These are phyloP conservation scores for Prorops nasuta DNA, from an alignment of 1,140 invertebrate genomes.

Conservation along the genomic window DNA sequence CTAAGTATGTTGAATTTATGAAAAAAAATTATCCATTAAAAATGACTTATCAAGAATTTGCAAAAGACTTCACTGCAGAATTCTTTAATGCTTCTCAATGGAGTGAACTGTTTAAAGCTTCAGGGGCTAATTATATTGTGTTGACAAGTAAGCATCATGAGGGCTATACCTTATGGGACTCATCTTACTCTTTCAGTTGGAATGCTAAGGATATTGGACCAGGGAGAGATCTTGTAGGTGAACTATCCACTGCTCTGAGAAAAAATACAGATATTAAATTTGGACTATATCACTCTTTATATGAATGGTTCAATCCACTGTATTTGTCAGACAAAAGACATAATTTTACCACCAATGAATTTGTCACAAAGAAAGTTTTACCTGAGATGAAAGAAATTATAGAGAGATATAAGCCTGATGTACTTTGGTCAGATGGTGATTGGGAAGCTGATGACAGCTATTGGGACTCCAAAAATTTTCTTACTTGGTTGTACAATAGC, in stretches of 20 bases:
- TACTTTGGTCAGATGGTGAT: constrained; percentile 94
- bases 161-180: constrained; percentile 88
- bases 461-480: constrained; percentile 76
- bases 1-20: constrained; percentile 66
- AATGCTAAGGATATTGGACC: constrained; percentile 86
- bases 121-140: constrained; percentile 86
- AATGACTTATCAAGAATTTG: constrained; percentile 87
- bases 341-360: constrained; percentile 67
- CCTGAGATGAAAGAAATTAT: constrained; percentile 76
- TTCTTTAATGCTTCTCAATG: constrained; percentile 78
- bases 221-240: constrained; percentile 75
- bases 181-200: constrained; percentile 84
- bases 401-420: constrained; percentile 78
- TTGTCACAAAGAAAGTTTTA: constrained; percentile 67
- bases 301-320: constrained; percentile 89
- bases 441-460: constrained; percentile 81
- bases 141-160: constrained; percentile 94
- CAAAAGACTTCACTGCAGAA: constrained; percentile 75
- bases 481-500: constrained; percentile 94
- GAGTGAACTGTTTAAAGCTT: constrained; percentile 71
- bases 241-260: constrained; percentile 71
- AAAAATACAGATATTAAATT: constrained; percentile 68
- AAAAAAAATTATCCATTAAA: constrained; percentile 73
- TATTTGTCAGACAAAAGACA: constrained; percentile 73
- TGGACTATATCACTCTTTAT: constrained; percentile 87